Percentiles rank a stretch among this genome's conserved stretches.
Conservation (phyloP, 1,140 invertebrate species). For the Diabrotica virgifera region DNA sequence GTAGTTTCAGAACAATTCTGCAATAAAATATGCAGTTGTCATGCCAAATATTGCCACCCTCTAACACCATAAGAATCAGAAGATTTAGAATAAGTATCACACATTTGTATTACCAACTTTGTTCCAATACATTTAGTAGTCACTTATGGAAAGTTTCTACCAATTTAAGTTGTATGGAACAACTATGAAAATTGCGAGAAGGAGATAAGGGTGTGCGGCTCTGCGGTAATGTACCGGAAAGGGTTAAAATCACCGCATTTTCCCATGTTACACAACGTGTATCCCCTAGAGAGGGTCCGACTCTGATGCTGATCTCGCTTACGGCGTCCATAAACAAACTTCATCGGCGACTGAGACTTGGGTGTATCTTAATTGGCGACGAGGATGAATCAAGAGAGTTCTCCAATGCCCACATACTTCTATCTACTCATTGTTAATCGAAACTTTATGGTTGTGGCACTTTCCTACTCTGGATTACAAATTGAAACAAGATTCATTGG, state of each 20-base stretch:
- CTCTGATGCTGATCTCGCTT: not conserved
- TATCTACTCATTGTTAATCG: constrained; percentile 16
- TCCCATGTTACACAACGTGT: not conserved
- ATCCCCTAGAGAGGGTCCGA: not conserved
- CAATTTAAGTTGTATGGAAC: no score
- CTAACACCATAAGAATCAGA: no score
- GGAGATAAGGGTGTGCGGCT: no score
- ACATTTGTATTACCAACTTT: no score
- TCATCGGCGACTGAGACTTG: constrained; percentile 8
- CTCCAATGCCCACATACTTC: constrained; percentile 11
- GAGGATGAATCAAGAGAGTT: constrained; percentile 12
- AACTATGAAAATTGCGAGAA: no score
- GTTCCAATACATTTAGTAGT: no score
- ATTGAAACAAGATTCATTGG: constrained; percentile 13
- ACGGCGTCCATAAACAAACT: constrained; percentile 14
- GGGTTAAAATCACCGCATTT: not conserved
- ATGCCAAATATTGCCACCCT: no score
- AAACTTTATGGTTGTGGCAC: constrained; percentile 12
- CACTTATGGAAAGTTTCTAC: no score
- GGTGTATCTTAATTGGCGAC: constrained; percentile 15
- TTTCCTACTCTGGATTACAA: constrained; percentile 13
- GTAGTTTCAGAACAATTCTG: no score
- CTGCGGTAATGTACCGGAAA: not conserved
- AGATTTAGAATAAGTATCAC: no score
- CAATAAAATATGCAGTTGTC: no score